Percentiles rank a stretch among this genome's conserved stretches.
phyloP scores from a whole-genome alignment of 2,888 invertebrate species.

The Idaea aversata region DNA sequence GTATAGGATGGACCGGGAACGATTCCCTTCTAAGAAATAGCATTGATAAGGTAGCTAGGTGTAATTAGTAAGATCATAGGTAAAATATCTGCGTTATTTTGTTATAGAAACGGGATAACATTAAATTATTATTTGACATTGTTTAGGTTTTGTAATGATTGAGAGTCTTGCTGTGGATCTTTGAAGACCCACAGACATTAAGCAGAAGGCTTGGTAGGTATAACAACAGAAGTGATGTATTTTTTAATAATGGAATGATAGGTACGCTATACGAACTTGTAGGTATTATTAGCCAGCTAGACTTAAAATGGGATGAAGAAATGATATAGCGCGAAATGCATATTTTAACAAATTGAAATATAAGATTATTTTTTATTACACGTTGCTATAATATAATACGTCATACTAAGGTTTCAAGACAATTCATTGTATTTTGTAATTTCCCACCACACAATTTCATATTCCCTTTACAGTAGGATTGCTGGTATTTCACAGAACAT shows the following conservation, averaged over 20 bases:
- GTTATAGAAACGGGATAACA: conserved; percentile 35
- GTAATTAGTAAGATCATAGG: conserved; percentile 61
- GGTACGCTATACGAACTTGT: not conserved
- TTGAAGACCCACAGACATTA: not conserved
- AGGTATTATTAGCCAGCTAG: not conserved
- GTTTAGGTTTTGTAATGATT: conserved; percentile 50
- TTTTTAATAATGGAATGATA: not conserved
- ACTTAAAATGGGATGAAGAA: not conserved
- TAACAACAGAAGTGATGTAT: not conserved
- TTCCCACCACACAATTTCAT: not conserved
- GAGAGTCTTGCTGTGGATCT: conserved; percentile 21
- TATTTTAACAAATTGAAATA: not conserved
- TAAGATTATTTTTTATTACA: not conserved
- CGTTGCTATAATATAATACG: not conserved
- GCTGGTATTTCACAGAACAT: not conserved
- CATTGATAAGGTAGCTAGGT: conserved; percentile 66
- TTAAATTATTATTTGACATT: conserved; percentile 8
- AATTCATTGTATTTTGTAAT: not conserved
- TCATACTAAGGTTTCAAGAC: not conserved
- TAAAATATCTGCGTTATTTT: conserved; percentile 55
- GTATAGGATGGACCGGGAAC: conserved; percentile 41
- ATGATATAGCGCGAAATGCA: not conserved
- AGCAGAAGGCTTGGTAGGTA: not conserved
- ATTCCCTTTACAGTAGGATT: not conserved
- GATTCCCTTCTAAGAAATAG: conserved; percentile 42